Conservation (phyloP, 2,888 invertebrate species). For the Unio delphinus region DNA sequence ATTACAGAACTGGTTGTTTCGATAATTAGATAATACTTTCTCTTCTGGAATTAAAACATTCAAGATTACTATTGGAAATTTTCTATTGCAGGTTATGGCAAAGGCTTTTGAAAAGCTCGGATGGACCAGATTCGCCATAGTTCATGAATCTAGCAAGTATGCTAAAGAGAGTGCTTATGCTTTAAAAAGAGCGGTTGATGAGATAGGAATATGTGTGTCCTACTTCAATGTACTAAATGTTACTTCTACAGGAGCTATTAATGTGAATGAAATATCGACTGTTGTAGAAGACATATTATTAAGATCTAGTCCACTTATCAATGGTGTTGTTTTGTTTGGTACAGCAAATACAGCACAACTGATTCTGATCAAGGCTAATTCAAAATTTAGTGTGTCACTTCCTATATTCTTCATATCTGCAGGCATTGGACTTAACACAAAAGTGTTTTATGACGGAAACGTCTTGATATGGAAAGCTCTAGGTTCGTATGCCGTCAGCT, state of each 20-base stretch:
- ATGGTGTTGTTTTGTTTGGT: conserved; percentile 12
- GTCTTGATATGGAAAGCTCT: too few species aligned
- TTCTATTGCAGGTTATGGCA: conserved; percentile 10
- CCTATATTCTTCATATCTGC: conserved; percentile 13
- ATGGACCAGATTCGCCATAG: conserved; percentile 16
- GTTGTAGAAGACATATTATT: not conserved
- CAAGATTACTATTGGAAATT: not conserved
- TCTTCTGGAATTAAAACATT: too few species aligned
- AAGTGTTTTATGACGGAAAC: too few species aligned
- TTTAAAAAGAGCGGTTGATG: not conserved
- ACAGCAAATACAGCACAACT: not conserved
- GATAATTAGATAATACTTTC: too few species aligned
- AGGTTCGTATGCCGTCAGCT: too few species aligned
- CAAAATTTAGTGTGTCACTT: not conserved
- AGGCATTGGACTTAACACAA: not conserved
- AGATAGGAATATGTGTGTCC: conserved; percentile 6
- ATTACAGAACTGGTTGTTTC: too few species aligned
- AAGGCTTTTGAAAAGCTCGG: conserved; percentile 3
- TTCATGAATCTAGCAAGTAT: conserved; percentile 12
- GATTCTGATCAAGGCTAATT: conserved; percentile 3
- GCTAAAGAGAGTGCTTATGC: conserved; percentile 5
- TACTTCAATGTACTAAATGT: not conserved
- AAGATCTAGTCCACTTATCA: conserved; percentile 8
- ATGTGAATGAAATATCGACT: not conserved
- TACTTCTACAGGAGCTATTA: not conserved